A percentile compares a stretch with the other conserved stretches of the same genome.
These are phyloP conservation scores for Eugnorisma glareosa DNA, from an alignment of 2,888 invertebrate species.

Conservation along the genomic window DNA sequence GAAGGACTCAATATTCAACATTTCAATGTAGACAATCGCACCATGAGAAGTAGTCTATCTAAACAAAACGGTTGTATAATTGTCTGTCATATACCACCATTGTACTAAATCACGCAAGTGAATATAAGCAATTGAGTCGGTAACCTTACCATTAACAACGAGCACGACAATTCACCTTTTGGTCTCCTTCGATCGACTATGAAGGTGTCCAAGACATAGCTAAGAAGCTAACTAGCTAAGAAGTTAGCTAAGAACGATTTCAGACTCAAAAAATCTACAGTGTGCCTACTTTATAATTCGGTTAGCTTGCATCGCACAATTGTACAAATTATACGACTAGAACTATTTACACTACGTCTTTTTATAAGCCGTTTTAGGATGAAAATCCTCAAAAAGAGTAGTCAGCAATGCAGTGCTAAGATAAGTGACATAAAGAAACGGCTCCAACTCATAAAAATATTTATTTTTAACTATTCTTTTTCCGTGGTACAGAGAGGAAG, in stretches of 20 bases:
- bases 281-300: background rate
- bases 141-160: slow-evolving; percentile 82
- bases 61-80: slow-evolving; percentile 25
- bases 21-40: background rate
- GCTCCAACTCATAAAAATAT: background rate
- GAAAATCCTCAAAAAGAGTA: background rate
- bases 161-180: slow-evolving; percentile 75
- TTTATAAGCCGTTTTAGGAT: background rate
- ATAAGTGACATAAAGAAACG: background rate
- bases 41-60: slow-evolving; percentile 11
- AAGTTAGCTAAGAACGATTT: background rate
- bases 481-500: background rate
- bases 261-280: background rate
- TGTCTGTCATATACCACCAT: slow-evolving; percentile 19
- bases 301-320: background rate
- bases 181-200: slow-evolving; percentile 43
- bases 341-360: background rate
- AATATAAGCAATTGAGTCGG: slow-evolving; percentile 70
- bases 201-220: slow-evolving; percentile 68
- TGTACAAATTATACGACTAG: background rate
- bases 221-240: no score
- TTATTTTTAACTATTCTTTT: no score
- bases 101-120: slow-evolving; percentile 32
- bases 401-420: background rate
- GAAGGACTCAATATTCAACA: background rate